A percentile compares a stretch with the other conserved stretches of the same genome.
These are phyloP conservation scores for Tetragonula carbonaria DNA, from an alignment of 2,888 invertebrate genomes.

Conservation along the genomic window DNA sequence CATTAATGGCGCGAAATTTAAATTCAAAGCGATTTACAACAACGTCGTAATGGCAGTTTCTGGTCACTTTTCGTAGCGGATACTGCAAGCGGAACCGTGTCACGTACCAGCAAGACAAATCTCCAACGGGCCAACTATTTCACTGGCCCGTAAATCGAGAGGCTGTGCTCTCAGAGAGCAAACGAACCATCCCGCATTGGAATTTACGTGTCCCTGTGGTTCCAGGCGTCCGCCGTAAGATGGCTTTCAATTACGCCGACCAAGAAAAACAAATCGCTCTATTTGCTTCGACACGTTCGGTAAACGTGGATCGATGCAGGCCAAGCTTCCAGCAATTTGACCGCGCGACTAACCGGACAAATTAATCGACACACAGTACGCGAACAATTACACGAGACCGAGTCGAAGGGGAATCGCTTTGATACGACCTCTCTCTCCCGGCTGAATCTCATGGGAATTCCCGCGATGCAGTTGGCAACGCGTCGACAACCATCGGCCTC, in stretches of 20 bases:
- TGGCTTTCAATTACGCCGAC: slow-evolving; percentile 40
- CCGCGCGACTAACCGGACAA: neutral
- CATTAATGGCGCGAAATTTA: neutral
- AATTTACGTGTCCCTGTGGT: neutral
- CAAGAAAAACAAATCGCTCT: slow-evolving; percentile 30
- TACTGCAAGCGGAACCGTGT: neutral
- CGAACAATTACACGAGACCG: neutral
- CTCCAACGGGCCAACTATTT: neutral
- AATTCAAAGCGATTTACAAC: neutral
- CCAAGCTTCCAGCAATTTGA: slow-evolving; percentile 7
- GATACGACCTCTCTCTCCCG: neutral
- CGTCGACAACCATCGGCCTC: neutral
- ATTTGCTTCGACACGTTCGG: slow-evolving; percentile 29
- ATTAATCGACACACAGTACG: slow-evolving; percentile 19
- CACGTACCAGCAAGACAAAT: slow-evolving; percentile 22
- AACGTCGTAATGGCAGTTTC: neutral
- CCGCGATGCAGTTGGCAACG: neutral
- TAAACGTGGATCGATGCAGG: slow-evolving; percentile 17
- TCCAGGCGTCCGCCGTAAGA: slow-evolving; percentile 17
- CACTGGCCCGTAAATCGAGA: slow-evolving; percentile 29
- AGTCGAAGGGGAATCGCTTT: neutral
- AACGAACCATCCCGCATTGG: neutral
- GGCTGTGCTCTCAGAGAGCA: neutral
- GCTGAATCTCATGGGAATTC: neutral
- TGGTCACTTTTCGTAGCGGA: neutral